These are phyloP conservation scores for Acanthisitta chloris DNA, from an alignment of 2,113 vertebrate species.

Conservation along the genomic window DNA sequence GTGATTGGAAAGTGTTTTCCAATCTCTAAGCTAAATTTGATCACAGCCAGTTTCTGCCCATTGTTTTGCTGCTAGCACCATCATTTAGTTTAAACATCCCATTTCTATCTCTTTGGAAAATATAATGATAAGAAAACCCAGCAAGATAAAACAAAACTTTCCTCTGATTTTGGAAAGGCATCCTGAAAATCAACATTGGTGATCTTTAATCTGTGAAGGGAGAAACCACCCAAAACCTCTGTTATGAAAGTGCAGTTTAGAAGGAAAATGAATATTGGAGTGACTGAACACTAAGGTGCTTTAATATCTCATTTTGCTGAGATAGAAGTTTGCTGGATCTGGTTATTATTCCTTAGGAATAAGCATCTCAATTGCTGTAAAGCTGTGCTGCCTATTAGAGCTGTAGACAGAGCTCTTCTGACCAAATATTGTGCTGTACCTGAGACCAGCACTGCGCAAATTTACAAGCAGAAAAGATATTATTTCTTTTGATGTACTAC, in stretches of 20 bases:
- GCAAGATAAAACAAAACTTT: not conserved
- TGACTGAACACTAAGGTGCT: not conserved
- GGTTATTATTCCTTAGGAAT: not conserved
- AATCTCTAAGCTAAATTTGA: not conserved
- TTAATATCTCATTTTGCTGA: not conserved
- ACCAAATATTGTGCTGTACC: not conserved
- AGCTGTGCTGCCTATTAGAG: not conserved
- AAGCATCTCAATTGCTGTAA: not conserved
- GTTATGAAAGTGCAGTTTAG: not conserved
- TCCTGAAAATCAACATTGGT: rapidly evolving
- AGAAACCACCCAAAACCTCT: not conserved
- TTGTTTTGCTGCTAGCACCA: not conserved
- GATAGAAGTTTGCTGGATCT: not conserved
- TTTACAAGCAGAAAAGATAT: not conserved
- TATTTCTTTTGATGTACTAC: not conserved
- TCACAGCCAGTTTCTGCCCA: not conserved
- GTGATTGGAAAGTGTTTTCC: not conserved
- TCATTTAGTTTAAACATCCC: not conserved
- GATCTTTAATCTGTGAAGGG: not conserved
- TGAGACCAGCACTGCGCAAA: not conserved
- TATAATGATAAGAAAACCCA: not conserved
- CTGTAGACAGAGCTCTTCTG: not conserved
- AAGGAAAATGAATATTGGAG: not conserved
- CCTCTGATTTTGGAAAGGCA: not conserved
- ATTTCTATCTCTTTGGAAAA: not conserved